Conservation (phyloP, 2,113 vertebrate genomes). For the Sinocyclocheilus rhinocerous region DNA sequence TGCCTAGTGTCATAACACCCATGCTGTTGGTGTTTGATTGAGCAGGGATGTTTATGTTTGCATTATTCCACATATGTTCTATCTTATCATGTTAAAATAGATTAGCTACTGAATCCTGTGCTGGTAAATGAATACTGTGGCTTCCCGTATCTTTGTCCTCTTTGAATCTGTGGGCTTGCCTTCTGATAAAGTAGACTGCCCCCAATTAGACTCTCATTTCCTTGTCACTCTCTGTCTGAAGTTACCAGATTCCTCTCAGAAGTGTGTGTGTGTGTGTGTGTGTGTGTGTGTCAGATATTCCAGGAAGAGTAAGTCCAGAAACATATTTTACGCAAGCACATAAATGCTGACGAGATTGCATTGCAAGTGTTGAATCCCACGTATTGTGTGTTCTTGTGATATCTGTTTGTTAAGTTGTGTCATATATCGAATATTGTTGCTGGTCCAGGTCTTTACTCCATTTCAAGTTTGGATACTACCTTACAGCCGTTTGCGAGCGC, state of each 20-base stretch:
- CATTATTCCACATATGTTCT: not conserved
- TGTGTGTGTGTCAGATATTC: not conserved
- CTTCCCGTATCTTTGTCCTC: conserved; percentile 4
- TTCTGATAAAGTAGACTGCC: conserved; percentile 52
- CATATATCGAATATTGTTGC: not conserved
- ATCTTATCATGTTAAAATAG: conserved; percentile 6
- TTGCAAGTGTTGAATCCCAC: not conserved
- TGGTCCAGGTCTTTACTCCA: not conserved
- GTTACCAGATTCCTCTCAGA: not conserved
- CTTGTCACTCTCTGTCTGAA: conserved; percentile 37
- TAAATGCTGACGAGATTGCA: not conserved
- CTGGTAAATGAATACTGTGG: not conserved
- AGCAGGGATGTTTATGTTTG: not conserved
- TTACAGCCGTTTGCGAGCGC: not conserved
- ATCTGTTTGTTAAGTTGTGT: not conserved
- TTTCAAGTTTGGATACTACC: not conserved
- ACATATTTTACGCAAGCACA: not conserved
- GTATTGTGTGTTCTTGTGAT: not conserved
- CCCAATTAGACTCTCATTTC: conserved; percentile 55
- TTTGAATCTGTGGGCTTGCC: conserved; percentile 23
- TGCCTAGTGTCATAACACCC: not conserved
- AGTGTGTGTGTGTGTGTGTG: not conserved
- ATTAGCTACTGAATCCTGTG: not conserved
- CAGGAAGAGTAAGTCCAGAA: conserved; percentile 1
- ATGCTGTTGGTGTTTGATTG: not conserved